phyloP scores from a whole-genome alignment of 2,797 vertebrate genomes.

The Mormyrops boulengeri region DNA sequence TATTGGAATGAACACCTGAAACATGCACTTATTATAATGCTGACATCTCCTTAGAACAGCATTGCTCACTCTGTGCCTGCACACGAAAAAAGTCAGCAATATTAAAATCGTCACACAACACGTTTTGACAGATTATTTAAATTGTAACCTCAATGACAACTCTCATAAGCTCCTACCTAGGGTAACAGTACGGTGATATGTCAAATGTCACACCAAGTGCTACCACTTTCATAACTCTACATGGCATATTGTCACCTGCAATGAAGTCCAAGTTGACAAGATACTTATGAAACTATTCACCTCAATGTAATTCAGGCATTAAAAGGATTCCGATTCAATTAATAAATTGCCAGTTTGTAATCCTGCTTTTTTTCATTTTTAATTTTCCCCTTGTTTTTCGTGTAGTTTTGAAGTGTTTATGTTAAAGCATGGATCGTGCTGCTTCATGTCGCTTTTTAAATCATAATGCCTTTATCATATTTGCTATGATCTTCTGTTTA shows the following conservation, averaged over 20 bases:
- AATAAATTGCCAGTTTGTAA: neutral
- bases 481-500: neutral
- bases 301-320: neutral
- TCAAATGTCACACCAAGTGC: neutral
- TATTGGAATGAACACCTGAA: neutral
- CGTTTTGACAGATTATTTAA: neutral
- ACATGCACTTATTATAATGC: neutral
- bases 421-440: neutral
- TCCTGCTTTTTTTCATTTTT: neutral
- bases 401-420: neutral
- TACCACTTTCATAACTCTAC: neutral
- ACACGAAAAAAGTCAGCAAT: neutral
- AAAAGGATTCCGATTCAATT: neutral
- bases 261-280: neutral
- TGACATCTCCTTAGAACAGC: neutral
- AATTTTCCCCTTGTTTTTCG: neutral
- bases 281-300: neutral
- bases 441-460: neutral
- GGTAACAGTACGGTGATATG: neutral
- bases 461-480: neutral
- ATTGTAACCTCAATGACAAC: neutral
- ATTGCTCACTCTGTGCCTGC: neutral
- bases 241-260: neutral
- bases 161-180: neutral
- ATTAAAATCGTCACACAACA: neutral